Conservation (phyloP, 2,113 vertebrate genomes). For the Philantomba maxwellii region DNA sequence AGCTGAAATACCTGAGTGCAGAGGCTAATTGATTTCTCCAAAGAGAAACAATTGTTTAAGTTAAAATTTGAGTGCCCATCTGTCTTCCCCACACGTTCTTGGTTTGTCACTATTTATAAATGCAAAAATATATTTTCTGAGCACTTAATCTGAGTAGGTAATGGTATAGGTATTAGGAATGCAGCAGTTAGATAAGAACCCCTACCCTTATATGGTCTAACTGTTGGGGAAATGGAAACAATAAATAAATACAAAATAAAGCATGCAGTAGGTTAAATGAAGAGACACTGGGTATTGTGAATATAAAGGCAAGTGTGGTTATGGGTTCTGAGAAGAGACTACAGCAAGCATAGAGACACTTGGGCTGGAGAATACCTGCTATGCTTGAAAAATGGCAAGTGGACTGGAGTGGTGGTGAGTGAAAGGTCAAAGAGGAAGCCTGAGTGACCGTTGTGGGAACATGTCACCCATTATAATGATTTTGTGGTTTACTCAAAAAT, state of each 20-base stretch:
- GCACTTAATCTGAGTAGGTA: not conserved
- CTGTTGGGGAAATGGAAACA: not conserved
- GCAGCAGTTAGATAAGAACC: not conserved
- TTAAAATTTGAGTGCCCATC: not conserved
- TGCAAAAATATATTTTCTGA: not conserved
- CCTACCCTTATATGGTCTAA: not conserved
- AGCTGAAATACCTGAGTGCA: not conserved
- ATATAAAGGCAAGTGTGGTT: accelerated
- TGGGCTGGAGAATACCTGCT: not conserved
- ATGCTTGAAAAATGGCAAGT: not conserved
- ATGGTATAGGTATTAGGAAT: not conserved
- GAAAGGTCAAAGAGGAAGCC: not conserved
- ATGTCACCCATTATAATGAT: not conserved
- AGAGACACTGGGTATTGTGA: not conserved
- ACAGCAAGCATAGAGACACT: not conserved
- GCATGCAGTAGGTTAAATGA: too few species aligned
- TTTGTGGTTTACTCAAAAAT: not conserved
- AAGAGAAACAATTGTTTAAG: not conserved
- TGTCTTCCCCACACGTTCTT: not conserved
- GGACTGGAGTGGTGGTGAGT: not conserved
- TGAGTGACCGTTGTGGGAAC: accelerated
- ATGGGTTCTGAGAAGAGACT: not conserved
- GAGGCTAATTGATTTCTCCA: not conserved
- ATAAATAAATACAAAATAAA: not conserved
- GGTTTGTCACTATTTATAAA: not conserved